Conservation (phyloP, 2,113 vertebrate species). For the Lycaon pictus region DNA sequence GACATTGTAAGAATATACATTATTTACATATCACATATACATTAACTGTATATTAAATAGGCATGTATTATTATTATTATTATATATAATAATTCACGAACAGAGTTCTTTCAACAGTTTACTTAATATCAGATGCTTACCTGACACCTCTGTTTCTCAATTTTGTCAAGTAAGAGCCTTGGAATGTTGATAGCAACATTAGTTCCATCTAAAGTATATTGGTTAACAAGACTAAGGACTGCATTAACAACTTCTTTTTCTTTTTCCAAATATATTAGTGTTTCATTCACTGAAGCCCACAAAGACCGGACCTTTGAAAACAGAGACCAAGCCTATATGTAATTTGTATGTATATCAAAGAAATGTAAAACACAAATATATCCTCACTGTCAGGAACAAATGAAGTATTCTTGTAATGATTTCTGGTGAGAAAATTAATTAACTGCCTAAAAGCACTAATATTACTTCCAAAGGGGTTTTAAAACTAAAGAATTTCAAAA, state of each 20-base stretch:
- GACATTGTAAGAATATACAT: neutral
- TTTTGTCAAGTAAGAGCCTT: conserved; percentile 82
- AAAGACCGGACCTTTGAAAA: conserved; percentile 90
- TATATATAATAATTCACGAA: neutral
- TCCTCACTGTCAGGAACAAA: conserved; percentile 21
- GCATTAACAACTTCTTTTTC: conserved; percentile 89
- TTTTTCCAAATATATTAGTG: conserved; percentile 85
- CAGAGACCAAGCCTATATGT: conserved; percentile 6
- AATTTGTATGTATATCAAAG: neutral
- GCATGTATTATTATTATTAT: neutral
- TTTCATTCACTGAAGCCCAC: conserved; percentile 88
- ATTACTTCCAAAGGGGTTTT: conserved; percentile 10
- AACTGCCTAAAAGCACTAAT: neutral
- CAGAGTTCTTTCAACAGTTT: conserved; percentile 16
- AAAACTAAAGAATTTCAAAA: conserved; percentile 24
- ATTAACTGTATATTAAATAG: neutral
- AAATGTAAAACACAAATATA: conserved; percentile 43
- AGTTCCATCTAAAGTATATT: conserved; percentile 89
- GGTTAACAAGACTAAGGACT: conserved; percentile 85
- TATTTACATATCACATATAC: neutral
- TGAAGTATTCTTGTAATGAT: neutral
- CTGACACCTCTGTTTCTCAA: conserved; percentile 86
- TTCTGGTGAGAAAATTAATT: conserved; percentile 15
- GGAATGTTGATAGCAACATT: conserved; percentile 87
- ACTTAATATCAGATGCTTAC: conserved; percentile 85